These are phyloP conservation scores for Collichthys lucidus DNA, from an alignment of 2,113 vertebrate species.

Conservation along the genomic window DNA sequence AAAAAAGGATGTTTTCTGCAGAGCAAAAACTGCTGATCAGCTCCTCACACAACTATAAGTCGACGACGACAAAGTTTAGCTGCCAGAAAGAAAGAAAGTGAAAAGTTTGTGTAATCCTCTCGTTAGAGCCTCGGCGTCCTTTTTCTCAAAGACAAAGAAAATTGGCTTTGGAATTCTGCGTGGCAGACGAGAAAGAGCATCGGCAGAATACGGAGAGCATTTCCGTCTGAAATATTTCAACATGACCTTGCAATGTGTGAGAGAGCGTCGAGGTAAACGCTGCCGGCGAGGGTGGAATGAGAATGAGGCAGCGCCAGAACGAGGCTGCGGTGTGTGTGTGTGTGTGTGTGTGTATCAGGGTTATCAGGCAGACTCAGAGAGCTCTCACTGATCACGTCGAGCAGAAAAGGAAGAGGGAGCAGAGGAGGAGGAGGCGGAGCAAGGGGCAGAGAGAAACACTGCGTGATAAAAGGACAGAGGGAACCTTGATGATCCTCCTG, in stretches of 20 bases:
- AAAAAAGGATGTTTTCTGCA: neutral
- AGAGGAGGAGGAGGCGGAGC: slow-evolving; percentile 15
- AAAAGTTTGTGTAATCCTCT: slow-evolving; percentile 46
- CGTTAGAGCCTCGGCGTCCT: slow-evolving; percentile 44
- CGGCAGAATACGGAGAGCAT: slow-evolving; percentile 28
- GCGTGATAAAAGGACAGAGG: slow-evolving; percentile 59
- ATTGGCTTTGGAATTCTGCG: slow-evolving; percentile 46
- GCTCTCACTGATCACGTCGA: slow-evolving; percentile 44
- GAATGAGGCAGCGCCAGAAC: slow-evolving; percentile 62
- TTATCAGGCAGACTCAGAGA: slow-evolving; percentile 59
- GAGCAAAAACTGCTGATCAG: slow-evolving; percentile 34
- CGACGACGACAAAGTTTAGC: slow-evolving; percentile 4
- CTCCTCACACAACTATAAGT: slow-evolving; percentile 9
- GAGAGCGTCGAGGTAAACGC: slow-evolving; percentile 54
- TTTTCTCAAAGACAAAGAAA: slow-evolving; percentile 62
- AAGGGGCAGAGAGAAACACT: slow-evolving; percentile 42
- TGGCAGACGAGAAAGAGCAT: slow-evolving; percentile 20
- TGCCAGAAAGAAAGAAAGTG: neutral
- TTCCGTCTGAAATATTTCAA: slow-evolving; percentile 59
- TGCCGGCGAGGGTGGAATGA: slow-evolving; percentile 58
- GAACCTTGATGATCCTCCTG: slow-evolving; percentile 74
- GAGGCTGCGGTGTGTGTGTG: slow-evolving; percentile 40
- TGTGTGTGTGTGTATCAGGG: slow-evolving; percentile 32
- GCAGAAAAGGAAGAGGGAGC: slow-evolving; percentile 26
- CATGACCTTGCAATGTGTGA: slow-evolving; percentile 73